Conservation (phyloP, 2,113 vertebrate genomes). For the Atlantisia rogersi region DNA sequence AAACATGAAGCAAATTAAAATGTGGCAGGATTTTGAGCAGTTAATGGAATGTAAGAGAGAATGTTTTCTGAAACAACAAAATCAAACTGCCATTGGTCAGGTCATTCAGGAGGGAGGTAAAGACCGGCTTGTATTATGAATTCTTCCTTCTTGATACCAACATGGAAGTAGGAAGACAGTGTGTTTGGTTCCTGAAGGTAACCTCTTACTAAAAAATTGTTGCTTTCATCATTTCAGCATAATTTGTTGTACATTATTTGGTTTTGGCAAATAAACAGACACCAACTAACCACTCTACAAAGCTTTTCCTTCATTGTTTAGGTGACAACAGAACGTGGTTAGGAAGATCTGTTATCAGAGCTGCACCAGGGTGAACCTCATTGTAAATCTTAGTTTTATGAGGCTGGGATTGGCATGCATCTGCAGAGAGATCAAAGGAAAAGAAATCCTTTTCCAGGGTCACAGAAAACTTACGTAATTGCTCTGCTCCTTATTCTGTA, state of each 20-base stretch:
- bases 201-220: background rate
- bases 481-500: background rate
- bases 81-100: slow-evolving; percentile 84
- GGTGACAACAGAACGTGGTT: background rate
- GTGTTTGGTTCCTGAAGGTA: background rate
- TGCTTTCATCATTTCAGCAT: background rate
- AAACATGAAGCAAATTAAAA: slow-evolving; percentile 95
- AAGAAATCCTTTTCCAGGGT: slow-evolving; percentile 14
- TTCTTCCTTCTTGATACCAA: background rate
- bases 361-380: background rate
- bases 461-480: slow-evolving; percentile 14
- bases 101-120: slow-evolving; percentile 93
- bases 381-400: background rate
- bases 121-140: slow-evolving; percentile 90
- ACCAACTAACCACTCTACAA: background rate
- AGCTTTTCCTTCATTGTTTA: background rate
- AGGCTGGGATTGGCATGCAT: background rate
- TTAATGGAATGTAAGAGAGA: slow-evolving; percentile 93
- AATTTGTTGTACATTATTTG: background rate
- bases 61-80: slow-evolving; percentile 90
- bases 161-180: background rate
- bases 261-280: background rate
- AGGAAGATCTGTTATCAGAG: background rate
- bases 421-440: slow-evolving; percentile 39
- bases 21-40: slow-evolving; percentile 93